These are phyloP conservation scores for Bambusicola thoracicus DNA, from an alignment of 2,113 vertebrate species.

Conservation along the genomic window DNA sequence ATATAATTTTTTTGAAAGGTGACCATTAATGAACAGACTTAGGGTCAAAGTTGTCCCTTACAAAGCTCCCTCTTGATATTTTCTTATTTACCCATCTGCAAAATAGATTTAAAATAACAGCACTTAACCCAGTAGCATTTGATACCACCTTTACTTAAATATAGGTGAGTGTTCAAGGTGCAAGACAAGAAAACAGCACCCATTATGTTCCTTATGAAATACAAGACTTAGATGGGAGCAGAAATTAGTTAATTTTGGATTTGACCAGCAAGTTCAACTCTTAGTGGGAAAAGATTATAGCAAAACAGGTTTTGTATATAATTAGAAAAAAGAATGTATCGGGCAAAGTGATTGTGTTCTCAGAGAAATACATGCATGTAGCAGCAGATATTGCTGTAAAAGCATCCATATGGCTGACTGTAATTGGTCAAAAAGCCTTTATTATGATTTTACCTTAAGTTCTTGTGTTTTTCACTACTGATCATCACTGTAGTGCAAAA, in stretches of 20 bases:
- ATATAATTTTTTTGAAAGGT: not conserved
- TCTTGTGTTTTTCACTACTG: not conserved
- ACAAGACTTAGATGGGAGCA: not conserved
- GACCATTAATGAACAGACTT: not conserved
- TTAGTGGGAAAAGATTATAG: not conserved
- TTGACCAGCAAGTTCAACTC: not conserved
- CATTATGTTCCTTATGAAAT: not conserved
- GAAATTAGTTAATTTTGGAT: not conserved
- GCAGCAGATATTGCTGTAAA: not conserved
- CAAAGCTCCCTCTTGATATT: not conserved
- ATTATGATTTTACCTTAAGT: not conserved
- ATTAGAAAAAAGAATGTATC: not conserved
- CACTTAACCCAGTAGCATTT: conserved; percentile 16
- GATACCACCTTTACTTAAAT: not conserved
- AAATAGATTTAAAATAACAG: conserved; percentile 24
- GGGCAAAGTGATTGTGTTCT: not conserved
- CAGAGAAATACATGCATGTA: not conserved
- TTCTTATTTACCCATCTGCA: not conserved
- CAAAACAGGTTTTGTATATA: not conserved
- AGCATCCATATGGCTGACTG: not conserved
- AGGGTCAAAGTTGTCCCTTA: not conserved
- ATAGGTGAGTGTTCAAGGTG: not conserved
- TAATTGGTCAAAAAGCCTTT: not conserved
- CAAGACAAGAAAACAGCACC: not conserved
- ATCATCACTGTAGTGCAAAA: not conserved